A percentile compares a stretch with the other conserved stretches of the same genome.
Evolutionary conservation across 2,888 invertebrate genomes (phyloP).

Genomic region (Paralinhomoeus sp.): DNA sequence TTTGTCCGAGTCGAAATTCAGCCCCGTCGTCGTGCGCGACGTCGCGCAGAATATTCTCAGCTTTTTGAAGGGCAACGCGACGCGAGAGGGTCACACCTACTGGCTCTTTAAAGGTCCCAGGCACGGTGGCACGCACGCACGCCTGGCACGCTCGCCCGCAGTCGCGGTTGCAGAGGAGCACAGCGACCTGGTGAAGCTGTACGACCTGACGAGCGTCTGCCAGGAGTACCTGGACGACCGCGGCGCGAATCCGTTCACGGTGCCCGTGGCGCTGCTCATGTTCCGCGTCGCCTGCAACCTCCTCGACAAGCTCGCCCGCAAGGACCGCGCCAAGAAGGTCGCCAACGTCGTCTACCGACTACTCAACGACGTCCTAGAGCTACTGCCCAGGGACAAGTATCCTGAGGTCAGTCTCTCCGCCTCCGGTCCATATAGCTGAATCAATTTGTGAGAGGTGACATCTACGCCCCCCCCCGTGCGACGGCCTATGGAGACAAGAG

Average conservation of each 20-base stretch:
- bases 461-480: too few species aligned
- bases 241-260: slow-evolving; percentile 33
- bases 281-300: slow-evolving; percentile 59
- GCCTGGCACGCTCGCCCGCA: background rate
- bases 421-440: too few species aligned
- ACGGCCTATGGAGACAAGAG: too few species aligned
- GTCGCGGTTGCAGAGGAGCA: slow-evolving; percentile 37
- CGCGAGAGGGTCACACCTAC: slow-evolving; percentile 83
- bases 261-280: slow-evolving; percentile 70
- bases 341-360: slow-evolving; percentile 26
- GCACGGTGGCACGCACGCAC: background rate
- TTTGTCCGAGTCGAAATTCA: slow-evolving; percentile 59
- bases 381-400: slow-evolving; percentile 52
- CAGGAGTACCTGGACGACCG: slow-evolving; percentile 27
- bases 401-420: slow-evolving; percentile 40
- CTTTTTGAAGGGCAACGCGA: slow-evolving; percentile 71
- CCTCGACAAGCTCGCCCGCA: background rate
- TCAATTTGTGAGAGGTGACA: too few species aligned
- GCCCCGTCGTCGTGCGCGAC: slow-evolving; percentile 48
- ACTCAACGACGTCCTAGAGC: slow-evolving; percentile 53
- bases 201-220: slow-evolving; percentile 67
- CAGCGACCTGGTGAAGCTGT: slow-evolving; percentile 75
- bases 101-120: slow-evolving; percentile 66
- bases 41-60: slow-evolving; percentile 79
- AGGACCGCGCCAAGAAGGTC: slow-evolving; percentile 1